Evolutionary conservation across 37 sponge, comb jelly and placozoan species (phyloP), one percentile per base, ranked within the genome.

Genomic region (Beroe ovata): DNA sequence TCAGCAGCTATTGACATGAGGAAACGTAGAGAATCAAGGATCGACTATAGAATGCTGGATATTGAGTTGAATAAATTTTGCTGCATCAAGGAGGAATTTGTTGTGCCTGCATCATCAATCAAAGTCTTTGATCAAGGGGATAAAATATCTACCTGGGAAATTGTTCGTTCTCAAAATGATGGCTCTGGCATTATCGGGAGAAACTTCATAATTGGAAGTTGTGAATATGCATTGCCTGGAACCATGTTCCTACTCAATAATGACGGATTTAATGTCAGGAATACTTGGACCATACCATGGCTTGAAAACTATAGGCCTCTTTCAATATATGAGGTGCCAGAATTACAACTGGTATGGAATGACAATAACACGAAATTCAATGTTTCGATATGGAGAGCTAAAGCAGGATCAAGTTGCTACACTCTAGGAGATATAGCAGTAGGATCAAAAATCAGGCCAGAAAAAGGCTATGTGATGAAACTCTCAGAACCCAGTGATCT

Each of bases 401-500:
- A 26, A 1, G 1, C 69, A 29, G 30, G 16, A 32, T 14, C 25
- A 32, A 37, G 35, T 11, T 66, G 30, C 36, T 32, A 66, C 30
- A 19, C 69, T 32, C 69, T 32, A 4, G 69, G 69, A 66, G 69
- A 66, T 18, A 33, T 66, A 29, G 69, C 36, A 3, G 35, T 30
- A 11, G 16, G 36, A 4, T 34, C 69, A 26, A 34, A 32, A 1
- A 18, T 18, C 16, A 66, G 34, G 16, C 69, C 69, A 34, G 36
- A 3, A 33, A 1, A 34, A 34, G 69, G 69, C 8, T 66, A 29
- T 37, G 36, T 66, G 6, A 4, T 66, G 18, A 66, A 30, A 16
- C 36, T 3, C 4, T 29, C 69, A 29, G 69, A 66, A 34, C 16
- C 25, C 19, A 8, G 34, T 14, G 69, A 66, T 34, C 36, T 8